Evolutionary conservation across 2,888 invertebrate genomes (phyloP).

Genomic region (Tuta absoluta): DNA sequence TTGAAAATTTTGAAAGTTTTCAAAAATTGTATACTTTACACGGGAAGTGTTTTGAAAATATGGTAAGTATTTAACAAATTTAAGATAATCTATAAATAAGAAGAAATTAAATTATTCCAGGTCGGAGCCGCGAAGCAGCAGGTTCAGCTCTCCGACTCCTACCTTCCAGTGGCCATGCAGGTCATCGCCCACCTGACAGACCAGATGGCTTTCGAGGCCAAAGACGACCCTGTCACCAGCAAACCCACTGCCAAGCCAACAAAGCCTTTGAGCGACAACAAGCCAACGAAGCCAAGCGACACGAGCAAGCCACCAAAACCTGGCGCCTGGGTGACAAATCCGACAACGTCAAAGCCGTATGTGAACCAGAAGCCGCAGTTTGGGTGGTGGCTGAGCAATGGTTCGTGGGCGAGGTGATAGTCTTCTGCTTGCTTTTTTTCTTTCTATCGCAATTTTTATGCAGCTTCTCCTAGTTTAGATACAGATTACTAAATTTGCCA

Average conservation of each 20-base stretch:
- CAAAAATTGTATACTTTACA: too few relatives aligned
- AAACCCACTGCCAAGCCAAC: slow-evolving; percentile 47
- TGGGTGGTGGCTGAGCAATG: slow-evolving; percentile 56
- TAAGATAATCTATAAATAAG: too few relatives aligned
- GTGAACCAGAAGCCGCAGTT: slow-evolving; percentile 32
- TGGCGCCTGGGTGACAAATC: slow-evolving; percentile 29
- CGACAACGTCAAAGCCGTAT: slow-evolving; percentile 34
- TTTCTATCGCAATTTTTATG: slow-evolving; percentile 26
- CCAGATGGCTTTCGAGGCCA: slow-evolving; percentile 80
- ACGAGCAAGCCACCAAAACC: slow-evolving; percentile 27
- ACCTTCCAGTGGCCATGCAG: slow-evolving; percentile 86
- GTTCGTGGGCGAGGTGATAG: slow-evolving; percentile 28
- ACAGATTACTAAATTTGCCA: too few relatives aligned
- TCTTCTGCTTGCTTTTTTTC: slow-evolving; percentile 28
- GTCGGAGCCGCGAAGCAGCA: slow-evolving; percentile 67
- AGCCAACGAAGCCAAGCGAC: slow-evolving; percentile 18
- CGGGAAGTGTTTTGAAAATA: too few relatives aligned
- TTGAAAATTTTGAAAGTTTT: too few relatives aligned
- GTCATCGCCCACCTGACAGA: slow-evolving; percentile 83
- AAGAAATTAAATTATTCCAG: too few relatives aligned
- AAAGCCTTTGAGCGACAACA: slow-evolving; percentile 25
- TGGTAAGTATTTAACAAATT: too few relatives aligned
- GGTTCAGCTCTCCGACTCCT: slow-evolving; percentile 81
- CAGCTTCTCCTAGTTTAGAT: background rate
- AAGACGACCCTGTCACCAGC: slow-evolving; percentile 55